A percentile compares a stretch with the other conserved stretches of the same genome.
Evolutionary conservation across 1,140 invertebrate species (phyloP).

Genomic region (Conopomorpha cramerella): DNA sequence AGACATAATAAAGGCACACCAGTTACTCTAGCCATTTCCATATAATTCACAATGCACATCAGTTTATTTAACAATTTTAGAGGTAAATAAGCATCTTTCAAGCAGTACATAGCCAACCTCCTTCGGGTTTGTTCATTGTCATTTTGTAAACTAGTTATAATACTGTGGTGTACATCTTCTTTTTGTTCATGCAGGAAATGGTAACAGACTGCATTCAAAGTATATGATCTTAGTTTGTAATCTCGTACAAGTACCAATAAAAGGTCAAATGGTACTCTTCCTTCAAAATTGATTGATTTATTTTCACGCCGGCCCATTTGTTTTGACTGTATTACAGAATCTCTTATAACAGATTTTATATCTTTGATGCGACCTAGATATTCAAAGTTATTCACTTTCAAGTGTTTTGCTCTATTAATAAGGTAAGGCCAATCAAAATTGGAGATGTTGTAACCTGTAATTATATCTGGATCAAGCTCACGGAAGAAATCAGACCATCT

Average conservation of each 20-base stretch:
- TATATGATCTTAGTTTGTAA: constrained; percentile 97
- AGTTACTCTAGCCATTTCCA: constrained; percentile 99
- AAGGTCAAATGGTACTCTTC: constrained; percentile 93
- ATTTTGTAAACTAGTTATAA: constrained; percentile 97
- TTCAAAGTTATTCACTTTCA: constrained; percentile 76
- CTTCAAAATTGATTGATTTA: constrained; percentile 96
- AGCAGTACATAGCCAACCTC: constrained; percentile 95
- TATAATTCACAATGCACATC: constrained; percentile 99
- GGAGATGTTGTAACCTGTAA: constrained; percentile 99
- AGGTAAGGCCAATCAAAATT: constrained; percentile 99
- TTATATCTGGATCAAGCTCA: constrained; percentile 94
- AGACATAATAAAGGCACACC: constrained; percentile 93
- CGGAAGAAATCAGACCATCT: constrained; percentile 95
- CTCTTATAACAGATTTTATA: constrained; percentile 82
- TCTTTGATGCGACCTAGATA: constrained; percentile 86
- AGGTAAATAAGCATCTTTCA: constrained; percentile 98
- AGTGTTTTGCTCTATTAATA: constrained; percentile 85
- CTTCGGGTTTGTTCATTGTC: constrained; percentile 83
- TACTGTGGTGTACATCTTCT: constrained; percentile 99
- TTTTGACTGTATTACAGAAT: constrained; percentile 91
- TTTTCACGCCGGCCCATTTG: constrained; percentile 97
- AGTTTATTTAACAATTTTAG: constrained; percentile 93
- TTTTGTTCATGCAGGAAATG: constrained; percentile 99
- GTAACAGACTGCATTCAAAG: constrained; percentile 98
- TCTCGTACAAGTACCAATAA: constrained; percentile 90